Conservation (phyloP, 2,888 invertebrate species). For the Syrphus vitripennis region DNA sequence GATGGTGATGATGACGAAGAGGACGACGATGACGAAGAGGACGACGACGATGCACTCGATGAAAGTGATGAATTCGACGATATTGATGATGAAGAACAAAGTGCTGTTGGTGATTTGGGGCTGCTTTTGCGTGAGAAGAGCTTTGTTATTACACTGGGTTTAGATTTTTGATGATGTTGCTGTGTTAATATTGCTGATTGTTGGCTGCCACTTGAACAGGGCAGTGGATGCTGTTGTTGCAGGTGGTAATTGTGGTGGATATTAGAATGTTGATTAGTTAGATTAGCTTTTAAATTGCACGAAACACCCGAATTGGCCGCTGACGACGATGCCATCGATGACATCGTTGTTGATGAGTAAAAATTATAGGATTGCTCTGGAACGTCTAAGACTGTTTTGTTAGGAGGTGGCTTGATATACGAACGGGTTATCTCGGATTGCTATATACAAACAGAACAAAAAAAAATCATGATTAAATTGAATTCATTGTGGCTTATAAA, state of each 20-base stretch:
- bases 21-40: constrained; percentile 76
- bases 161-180: constrained; percentile 77
- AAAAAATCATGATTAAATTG: constrained; percentile 19
- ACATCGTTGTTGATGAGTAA: constrained; percentile 72
- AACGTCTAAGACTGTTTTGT: constrained; percentile 86
- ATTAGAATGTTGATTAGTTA: constrained; percentile 70
- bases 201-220: constrained; percentile 56
- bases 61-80: constrained; percentile 68
- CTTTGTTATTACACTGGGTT: constrained; percentile 80
- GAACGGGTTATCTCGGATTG: constrained; percentile 87
- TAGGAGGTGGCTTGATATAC: constrained; percentile 86
- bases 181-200: constrained; percentile 48
- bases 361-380: constrained; percentile 81
- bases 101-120: constrained; percentile 79
- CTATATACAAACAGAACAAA: constrained; percentile 80
- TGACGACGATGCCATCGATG: constrained; percentile 68
- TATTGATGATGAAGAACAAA: constrained; percentile 73
- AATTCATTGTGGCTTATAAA: not conserved
- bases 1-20: constrained; percentile 73
- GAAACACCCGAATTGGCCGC: constrained; percentile 66
- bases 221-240: constrained; percentile 64
- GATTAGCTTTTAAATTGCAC: constrained; percentile 73
- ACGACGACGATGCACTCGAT: constrained; percentile 71
- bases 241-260: constrained; percentile 68
- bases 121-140: constrained; percentile 81